These are phyloP conservation scores for Aphelocoma coerulescens DNA, from an alignment of 2,113 vertebrate genomes.

Conservation along the genomic window DNA sequence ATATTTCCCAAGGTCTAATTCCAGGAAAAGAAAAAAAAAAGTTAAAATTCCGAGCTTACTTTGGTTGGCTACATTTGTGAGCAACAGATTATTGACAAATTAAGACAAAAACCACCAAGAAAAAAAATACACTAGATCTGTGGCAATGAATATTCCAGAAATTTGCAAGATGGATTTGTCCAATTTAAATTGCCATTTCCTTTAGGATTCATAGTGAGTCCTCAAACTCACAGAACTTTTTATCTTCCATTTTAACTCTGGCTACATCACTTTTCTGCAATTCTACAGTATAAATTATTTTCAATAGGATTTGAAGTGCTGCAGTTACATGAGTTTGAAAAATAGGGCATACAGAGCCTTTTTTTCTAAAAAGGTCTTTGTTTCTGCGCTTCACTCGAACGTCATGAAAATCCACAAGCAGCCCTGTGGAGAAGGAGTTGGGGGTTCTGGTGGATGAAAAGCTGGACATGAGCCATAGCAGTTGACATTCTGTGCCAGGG, in stretches of 20 bases:
- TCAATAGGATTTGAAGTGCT: not conserved
- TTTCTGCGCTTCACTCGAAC: not conserved
- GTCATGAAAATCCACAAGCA: not conserved
- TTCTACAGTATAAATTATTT: not conserved
- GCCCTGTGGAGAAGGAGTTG: not conserved
- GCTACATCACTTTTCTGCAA: not conserved
- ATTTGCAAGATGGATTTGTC: not conserved
- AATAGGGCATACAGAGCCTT: not conserved
- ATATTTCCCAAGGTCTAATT: conserved; percentile 31
- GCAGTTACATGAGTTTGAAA: not conserved
- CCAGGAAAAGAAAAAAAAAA: not conserved
- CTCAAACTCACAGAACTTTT: not conserved
- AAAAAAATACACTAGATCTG: conserved; percentile 4
- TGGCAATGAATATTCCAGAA: conserved; percentile 23
- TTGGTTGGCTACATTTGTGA: conserved; percentile 13
- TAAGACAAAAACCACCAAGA: conserved; percentile 1
- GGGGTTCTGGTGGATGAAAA: not conserved
- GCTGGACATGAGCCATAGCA: not conserved
- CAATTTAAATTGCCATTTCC: not conserved
- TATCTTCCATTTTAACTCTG: not conserved
- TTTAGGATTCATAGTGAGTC: not conserved
- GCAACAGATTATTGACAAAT: not conserved
- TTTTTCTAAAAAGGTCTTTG: not conserved
- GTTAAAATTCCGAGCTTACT: not conserved
- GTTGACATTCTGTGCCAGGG: not conserved